Evolutionary conservation across 2,888 invertebrate genomes (phyloP).

Genomic region (Oscheius sp.): DNA sequence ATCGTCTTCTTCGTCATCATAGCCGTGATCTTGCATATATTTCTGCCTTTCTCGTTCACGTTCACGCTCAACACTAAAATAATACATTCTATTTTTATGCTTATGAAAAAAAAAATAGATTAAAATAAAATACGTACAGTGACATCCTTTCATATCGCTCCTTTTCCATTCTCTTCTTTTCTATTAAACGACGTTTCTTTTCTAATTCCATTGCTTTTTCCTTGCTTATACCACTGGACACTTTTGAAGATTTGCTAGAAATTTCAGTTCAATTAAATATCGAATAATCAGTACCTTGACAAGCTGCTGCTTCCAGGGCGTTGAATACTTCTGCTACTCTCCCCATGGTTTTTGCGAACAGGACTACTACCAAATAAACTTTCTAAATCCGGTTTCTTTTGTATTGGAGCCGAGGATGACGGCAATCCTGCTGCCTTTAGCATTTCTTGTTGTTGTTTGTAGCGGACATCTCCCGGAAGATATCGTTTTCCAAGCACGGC

Average conservation of each 20-base stretch:
- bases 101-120: too few species aligned
- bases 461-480: slow-evolving; percentile 65
- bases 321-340: not conserved
- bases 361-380: not conserved
- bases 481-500: slow-evolving; percentile 49
- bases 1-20: slow-evolving; percentile 56
- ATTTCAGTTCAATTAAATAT: not conserved
- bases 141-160: slow-evolving; percentile 18
- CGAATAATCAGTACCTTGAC: too few species aligned
- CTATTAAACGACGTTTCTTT: slow-evolving; percentile 6
- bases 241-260: not conserved
- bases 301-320: not conserved
- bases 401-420: not conserved
- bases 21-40: slow-evolving; percentile 31
- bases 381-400: not conserved
- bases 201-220: slow-evolving; percentile 8
- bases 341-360: not conserved
- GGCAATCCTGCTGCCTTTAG: not conserved
- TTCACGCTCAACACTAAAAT: slow-evolving; percentile 31
- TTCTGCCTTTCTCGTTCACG: slow-evolving; percentile 22
- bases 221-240: not conserved
- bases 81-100: not conserved
- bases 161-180: slow-evolving; percentile 13
- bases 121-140: slow-evolving; percentile 6
- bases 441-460: slow-evolving; percentile 42